Base-by-base conservation (phyloP, 2,113 vertebrate genomes). In the Mus spicilegus region DNA sequence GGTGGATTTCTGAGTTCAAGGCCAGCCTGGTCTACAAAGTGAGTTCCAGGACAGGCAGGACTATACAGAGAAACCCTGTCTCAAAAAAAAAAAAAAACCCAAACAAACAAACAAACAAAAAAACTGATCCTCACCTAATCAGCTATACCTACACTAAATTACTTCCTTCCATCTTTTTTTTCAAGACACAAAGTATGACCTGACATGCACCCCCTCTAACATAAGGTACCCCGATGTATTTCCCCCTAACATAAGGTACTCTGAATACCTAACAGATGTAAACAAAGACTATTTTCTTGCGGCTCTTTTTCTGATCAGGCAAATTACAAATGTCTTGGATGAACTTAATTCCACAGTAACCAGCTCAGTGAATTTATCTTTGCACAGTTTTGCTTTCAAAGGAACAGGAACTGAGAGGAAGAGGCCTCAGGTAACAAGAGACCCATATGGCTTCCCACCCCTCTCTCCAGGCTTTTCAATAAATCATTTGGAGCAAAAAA, bases 401-500 rank as follows among this genome's bases (percentile, higher is more conserved):
- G 56, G 75, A 51, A 76, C 54, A 90, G 54, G 28, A 89, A 91
- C 75, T 80, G 81, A 63, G 65, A 94, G 85, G 90, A 93, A 80
- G 95, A 91, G 65, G 49, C 65, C 75, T 56, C 76, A 63, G 92
- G 87, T 88, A 72, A 94, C 73, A 63, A 90, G 63, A 96, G 90
- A 46, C 39, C 33, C 51, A 56, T 75, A 80, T 86, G 73, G 49
- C 46, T 92, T 96, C 42, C 67, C 1, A 65, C 20, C 8, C 42
- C 7, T 54, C 58, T 46, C 7, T 58, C 56, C 26, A 78, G n/a
- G 77, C 69, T 94, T 92, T 96, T 81, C 93, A 96, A 95, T 97
- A 96, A 85, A 96, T 91, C 67, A 94, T 92, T 91, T 87, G 65
- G n/a, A 84, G 58, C 3, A 61, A 61, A 33, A 33, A 96, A 96